A percentile compares a stretch with the other conserved stretches of the same genome.
These are phyloP conservation scores for Nephrotoma guestfalica DNA, from an alignment of 2,888 invertebrate species.

Conservation along the genomic window DNA sequence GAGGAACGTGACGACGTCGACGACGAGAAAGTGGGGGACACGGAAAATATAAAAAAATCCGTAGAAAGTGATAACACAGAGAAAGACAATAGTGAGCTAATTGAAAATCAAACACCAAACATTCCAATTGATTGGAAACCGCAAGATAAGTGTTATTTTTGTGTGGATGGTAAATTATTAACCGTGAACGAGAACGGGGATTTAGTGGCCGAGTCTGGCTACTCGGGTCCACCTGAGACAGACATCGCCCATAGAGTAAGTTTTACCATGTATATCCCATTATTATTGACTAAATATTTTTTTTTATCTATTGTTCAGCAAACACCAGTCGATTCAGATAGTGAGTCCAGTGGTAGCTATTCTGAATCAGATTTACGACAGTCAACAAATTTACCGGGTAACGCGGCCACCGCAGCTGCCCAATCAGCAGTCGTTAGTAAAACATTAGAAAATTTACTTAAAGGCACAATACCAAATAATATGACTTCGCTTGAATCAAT, in stretches of 20 bases:
- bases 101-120: constrained; percentile 13
- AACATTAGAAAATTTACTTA: constrained; percentile 25
- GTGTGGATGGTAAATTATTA: constrained; percentile 57
- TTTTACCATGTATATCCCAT: constrained; percentile 1
- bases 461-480: constrained; percentile 26
- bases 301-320: constrained; percentile 19
- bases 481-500: constrained; percentile 50
- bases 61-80: constrained; percentile 20
- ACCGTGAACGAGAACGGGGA: constrained; percentile 34
- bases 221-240: constrained; percentile 25
- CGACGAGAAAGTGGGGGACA: background rate
- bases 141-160: constrained; percentile 72
- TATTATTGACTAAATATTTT: constrained; percentile 10
- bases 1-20: background rate
- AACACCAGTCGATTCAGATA: constrained; percentile 54
- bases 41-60: background rate
- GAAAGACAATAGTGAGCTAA: constrained; percentile 21
- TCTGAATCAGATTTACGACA: constrained; percentile 20
- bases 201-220: constrained; percentile 32
- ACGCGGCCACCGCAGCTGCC: constrained; percentile 28
- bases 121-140: constrained; percentile 61
- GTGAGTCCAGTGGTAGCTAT: constrained; percentile 45
- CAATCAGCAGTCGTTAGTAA: constrained; percentile 31
- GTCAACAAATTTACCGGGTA: constrained; percentile 12
- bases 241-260: constrained; percentile 24